Percentiles rank a stretch among this genome's conserved stretches.
phyloP scores from a whole-genome alignment of 2,797 vertebrate species.

The Capromys pilorides region DNA sequence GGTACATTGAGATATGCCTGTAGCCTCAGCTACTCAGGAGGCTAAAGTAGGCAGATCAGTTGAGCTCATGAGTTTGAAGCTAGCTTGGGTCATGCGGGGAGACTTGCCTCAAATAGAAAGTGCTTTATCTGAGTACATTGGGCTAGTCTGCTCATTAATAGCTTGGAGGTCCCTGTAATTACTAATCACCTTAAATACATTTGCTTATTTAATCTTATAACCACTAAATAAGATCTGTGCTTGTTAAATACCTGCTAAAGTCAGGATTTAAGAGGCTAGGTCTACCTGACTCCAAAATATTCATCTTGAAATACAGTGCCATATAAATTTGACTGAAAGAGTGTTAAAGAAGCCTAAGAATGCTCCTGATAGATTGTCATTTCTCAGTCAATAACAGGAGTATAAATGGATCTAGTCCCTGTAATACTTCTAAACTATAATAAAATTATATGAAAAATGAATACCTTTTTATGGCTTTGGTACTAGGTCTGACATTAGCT shows the following conservation, averaged over 20 bases:
- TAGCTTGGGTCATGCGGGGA: not conserved
- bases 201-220: not conserved
- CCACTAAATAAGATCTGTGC: not conserved
- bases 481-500: constrained; percentile 20
- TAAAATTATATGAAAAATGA: constrained; percentile 25
- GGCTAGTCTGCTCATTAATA: not conserved
- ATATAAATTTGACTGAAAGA: not conserved
- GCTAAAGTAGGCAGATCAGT: not conserved
- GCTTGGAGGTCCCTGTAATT: not conserved
- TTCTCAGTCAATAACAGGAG: not conserved
- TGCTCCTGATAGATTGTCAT: not conserved
- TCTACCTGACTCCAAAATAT: not conserved
- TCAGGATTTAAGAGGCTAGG: not conserved
- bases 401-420: not conserved
- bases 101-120: not conserved
- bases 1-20: not conserved
- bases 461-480: not conserved
- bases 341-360: not conserved
- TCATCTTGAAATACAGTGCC: not conserved
- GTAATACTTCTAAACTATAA: constrained; percentile 28
- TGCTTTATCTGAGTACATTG: not conserved
- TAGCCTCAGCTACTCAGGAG: not conserved
- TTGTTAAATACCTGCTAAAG: not conserved
- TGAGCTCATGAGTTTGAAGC: not conserved
- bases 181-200: not conserved